These are phyloP conservation scores for Ochropleura plecta DNA, from an alignment of 2,888 invertebrate species.

Conservation along the genomic window DNA sequence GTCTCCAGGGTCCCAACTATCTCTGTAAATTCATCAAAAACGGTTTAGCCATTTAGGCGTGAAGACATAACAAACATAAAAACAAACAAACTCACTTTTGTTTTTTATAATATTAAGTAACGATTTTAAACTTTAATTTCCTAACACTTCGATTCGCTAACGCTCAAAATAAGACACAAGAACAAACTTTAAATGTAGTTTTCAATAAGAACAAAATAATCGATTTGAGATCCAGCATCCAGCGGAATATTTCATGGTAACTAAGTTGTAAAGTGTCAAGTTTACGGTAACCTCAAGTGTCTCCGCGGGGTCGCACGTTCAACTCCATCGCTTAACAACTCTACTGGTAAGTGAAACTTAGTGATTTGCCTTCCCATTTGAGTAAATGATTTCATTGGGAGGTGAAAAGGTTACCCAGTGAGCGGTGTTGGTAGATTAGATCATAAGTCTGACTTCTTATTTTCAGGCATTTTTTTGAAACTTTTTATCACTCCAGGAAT, in stretches of 20 bases:
- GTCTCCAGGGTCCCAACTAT: no score
- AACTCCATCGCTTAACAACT: slow-evolving; percentile 61
- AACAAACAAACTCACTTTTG: no score
- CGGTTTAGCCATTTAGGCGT: no score
- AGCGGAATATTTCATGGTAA: slow-evolving; percentile 54
- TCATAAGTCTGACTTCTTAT: neutral
- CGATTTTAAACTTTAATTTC: neutral
- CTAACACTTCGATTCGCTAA: slow-evolving; percentile 17
- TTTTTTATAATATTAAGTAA: no score
- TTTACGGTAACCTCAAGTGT: slow-evolving; percentile 63
- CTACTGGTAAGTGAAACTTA: slow-evolving; percentile 55
- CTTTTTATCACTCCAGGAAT: no score
- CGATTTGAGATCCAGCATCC: slow-evolving; percentile 38
- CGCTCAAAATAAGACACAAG: slow-evolving; percentile 4
- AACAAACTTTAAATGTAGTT: slow-evolving; percentile 29
- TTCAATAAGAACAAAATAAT: slow-evolving; percentile 52
- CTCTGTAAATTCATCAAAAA: no score
- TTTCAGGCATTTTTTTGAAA: neutral
- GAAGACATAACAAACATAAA: no score
- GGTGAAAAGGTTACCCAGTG: neutral
- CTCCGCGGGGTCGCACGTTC: slow-evolving; percentile 56
- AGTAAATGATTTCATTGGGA: slow-evolving; percentile 21
- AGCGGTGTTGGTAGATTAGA: neutral
- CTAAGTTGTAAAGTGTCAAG: slow-evolving; percentile 66
- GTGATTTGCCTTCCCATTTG: slow-evolving; percentile 35